These are phyloP conservation scores for Echinarachnius parma DNA, from an alignment of 53 echinoderm and acorn worm genomes.

Conservation along the genomic window DNA sequence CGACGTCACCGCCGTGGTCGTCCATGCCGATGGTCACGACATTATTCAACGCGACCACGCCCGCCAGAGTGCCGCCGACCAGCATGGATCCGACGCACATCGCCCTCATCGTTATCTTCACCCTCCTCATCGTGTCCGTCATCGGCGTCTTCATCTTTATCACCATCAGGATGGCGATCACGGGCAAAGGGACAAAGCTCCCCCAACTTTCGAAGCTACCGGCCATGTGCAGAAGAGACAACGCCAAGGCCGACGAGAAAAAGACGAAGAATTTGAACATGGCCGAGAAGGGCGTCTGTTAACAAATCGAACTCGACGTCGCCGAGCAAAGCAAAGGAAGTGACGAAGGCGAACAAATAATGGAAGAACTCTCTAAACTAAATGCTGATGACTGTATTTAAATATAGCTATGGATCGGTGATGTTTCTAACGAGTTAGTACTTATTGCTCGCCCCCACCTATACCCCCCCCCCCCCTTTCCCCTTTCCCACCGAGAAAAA, in stretches of 20 bases:
- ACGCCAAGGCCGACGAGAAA: neutral
- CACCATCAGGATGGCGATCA: slow-evolving; percentile 31
- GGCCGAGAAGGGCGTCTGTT: slow-evolving; percentile 13
- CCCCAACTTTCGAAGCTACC: slow-evolving; percentile 20
- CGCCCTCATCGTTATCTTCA: slow-evolving; percentile 34
- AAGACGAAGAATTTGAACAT: slow-evolving; percentile 17
- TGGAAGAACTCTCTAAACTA: no score
- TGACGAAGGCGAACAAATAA: neutral
- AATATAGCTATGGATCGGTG: no score
- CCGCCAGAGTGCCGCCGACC: slow-evolving; percentile 16
- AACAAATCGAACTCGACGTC: neutral
- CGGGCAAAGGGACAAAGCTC: slow-evolving; percentile 9
- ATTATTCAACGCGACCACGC: slow-evolving; percentile 22
- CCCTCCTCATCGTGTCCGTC: slow-evolving; percentile 31
- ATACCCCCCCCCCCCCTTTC: no score
- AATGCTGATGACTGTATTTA: no score
- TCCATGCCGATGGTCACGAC: slow-evolving; percentile 6
- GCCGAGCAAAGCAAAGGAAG: slow-evolving; percentile 3
- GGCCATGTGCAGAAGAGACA: slow-evolving; percentile 20
- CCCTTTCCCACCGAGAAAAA: no score
- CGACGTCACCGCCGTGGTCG: neutral
- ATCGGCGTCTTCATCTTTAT: slow-evolving; percentile 32
- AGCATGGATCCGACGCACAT: slow-evolving; percentile 32
- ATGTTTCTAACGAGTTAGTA: no score
- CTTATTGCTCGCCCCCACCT: no score